phyloP scores from a whole-genome alignment of 2,113 vertebrate genomes.

The Psilopogon haemacephalus region DNA sequence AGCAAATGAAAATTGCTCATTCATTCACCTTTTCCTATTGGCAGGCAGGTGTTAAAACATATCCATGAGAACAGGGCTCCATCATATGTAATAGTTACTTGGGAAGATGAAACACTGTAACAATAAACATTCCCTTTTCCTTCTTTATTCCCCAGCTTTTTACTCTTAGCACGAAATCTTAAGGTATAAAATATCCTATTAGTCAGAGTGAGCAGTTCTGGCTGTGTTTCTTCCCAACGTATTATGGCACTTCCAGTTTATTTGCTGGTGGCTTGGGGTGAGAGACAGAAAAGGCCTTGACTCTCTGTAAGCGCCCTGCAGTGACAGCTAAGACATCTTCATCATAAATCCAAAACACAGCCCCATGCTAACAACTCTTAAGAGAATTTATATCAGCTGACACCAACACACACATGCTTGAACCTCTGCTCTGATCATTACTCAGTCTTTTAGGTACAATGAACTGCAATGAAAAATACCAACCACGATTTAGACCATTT shows the following conservation, averaged over 20 bases:
- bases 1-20: background rate
- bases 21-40: background rate
- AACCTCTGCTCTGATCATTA: background rate
- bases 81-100: too few relatives aligned
- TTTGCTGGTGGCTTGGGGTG: rapidly evolving
- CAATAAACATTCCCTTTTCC: too few relatives aligned
- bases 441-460: background rate
- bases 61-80: background rate
- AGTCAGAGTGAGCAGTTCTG: too few relatives aligned
- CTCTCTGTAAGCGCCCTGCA: too few relatives aligned
- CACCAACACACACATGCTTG: background rate
- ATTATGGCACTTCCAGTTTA: background rate
- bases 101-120: too few relatives aligned
- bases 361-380: background rate
- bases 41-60: background rate
- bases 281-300: background rate
- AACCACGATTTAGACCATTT: background rate
- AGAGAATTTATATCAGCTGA: background rate
- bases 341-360: background rate
- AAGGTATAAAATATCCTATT: too few relatives aligned
- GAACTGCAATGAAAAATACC: background rate
- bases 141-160: background rate
- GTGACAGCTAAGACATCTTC: too few relatives aligned
- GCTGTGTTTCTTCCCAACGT: background rate
- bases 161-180: background rate